A percentile compares a stretch with the other conserved stretches of the same genome.
Evolutionary conservation across 2,113 vertebrate genomes (phyloP).

Genomic region (Myrmecobius fasciatus): DNA sequence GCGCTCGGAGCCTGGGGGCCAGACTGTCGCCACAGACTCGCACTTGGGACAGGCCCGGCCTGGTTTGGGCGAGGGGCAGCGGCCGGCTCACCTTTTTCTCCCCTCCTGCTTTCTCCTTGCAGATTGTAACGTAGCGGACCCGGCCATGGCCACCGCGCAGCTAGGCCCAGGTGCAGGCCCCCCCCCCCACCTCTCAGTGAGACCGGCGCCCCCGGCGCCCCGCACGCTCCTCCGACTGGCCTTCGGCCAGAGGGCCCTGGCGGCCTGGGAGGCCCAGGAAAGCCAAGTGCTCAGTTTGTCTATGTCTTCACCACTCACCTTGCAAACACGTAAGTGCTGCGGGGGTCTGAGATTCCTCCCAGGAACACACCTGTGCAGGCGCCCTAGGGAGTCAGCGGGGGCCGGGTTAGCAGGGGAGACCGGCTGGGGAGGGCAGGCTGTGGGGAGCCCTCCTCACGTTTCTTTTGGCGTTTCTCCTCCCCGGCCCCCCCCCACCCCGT

Average conservation of each 20-base stretch:
- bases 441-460: background rate
- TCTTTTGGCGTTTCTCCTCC: background rate
- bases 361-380: background rate
- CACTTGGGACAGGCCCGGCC: background rate
- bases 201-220: conserved; percentile 79
- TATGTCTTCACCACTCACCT: conserved; percentile 97
- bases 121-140: conserved; percentile 90
- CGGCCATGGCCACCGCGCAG: conserved; percentile 87
- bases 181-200: conserved; percentile 86
- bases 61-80: background rate
- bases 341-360: background rate
- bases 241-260: conserved; percentile 84
- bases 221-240: conserved; percentile 78
- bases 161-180: conserved; percentile 89
- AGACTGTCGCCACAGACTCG: background rate
- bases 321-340: conserved; percentile 93
- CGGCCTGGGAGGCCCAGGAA: conserved; percentile 75
- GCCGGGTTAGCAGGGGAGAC: background rate
- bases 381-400: background rate
- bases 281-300: conserved; percentile 90
- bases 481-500: background rate
- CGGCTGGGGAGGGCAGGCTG: background rate
- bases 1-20: too few species aligned
- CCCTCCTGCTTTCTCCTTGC: background rate
- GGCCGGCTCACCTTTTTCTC: background rate